A percentile compares a stretch with the other conserved stretches of the same genome.
Conservation (phyloP, 1,140 invertebrate species). For the Drosophila kurseongensis region DNA sequence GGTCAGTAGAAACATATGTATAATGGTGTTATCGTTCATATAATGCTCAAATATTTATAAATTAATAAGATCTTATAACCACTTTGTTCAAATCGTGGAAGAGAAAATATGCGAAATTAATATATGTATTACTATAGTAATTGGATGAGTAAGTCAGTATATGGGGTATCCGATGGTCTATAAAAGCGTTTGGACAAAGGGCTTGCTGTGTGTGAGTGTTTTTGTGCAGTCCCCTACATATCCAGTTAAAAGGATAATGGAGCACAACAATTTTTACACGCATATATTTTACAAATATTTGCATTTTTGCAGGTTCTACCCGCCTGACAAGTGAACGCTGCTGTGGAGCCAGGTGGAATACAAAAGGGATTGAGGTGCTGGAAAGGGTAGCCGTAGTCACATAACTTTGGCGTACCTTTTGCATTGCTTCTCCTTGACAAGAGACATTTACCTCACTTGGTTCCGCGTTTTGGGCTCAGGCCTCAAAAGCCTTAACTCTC, state of each 20-base stretch:
- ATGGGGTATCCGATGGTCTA: constrained; percentile 1
- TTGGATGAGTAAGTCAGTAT: too few species aligned
- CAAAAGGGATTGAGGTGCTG: background rate
- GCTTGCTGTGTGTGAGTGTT: constrained; percentile 39
- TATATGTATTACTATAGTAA: too few species aligned
- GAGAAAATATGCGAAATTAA: too few species aligned
- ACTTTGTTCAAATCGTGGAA: too few species aligned
- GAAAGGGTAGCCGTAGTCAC: constrained; percentile 37
- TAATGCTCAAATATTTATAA: too few species aligned
- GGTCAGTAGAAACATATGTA: too few species aligned
- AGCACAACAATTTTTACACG: constrained; percentile 83
- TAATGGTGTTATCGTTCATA: too few species aligned
- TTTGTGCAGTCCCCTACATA: constrained; percentile 61
- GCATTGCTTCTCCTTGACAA: constrained; percentile 56
- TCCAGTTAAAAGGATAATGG: constrained; percentile 83
- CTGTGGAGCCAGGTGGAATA: background rate
- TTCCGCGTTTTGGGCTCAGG: constrained; percentile 45
- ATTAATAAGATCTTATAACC: too few species aligned
- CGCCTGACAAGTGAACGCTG: constrained; percentile 63
- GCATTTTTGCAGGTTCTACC: constrained; percentile 70
- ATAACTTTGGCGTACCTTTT: constrained; percentile 79
- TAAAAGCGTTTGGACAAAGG: background rate
- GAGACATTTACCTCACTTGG: constrained; percentile 48
- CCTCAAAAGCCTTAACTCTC: constrained; percentile 57
- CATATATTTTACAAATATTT: constrained; percentile 83